These are phyloP conservation scores for Cotesia vestalis DNA, from an alignment of 1,140 invertebrate genomes.

Conservation along the genomic window DNA sequence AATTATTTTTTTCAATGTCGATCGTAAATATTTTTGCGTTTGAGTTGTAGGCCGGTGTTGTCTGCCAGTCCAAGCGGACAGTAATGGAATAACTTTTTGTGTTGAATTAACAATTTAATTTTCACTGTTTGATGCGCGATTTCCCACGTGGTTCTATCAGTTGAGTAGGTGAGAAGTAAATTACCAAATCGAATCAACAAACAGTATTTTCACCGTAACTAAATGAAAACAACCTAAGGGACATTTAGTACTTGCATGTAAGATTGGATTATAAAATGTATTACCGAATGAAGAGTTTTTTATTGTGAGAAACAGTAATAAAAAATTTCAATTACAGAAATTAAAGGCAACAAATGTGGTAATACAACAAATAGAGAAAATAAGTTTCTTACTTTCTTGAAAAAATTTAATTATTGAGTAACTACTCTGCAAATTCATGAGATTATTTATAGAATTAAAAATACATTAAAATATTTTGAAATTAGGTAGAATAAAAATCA, in stretches of 20 bases:
- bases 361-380: no score
- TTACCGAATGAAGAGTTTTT: background rate
- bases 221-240: constrained; percentile 20
- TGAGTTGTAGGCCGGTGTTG: background rate
- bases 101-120: background rate
- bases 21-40: background rate
- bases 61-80: background rate
- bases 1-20: background rate
- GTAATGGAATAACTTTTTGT: background rate
- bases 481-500: no score
- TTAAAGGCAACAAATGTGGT: background rate
- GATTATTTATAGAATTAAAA: background rate
- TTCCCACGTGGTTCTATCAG: constrained; percentile 1
- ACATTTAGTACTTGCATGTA: background rate
- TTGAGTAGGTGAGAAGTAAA: constrained; percentile 9
- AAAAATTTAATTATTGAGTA: no score
- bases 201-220: background rate
- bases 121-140: background rate
- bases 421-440: no score
- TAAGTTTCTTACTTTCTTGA: no score
- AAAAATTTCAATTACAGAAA: background rate
- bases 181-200: constrained; percentile 30
- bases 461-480: no score
- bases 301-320: constrained; percentile 18
- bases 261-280: constrained; percentile 4